phyloP scores from a whole-genome alignment of 2,113 vertebrate species.

The Lates calcarifer region DNA sequence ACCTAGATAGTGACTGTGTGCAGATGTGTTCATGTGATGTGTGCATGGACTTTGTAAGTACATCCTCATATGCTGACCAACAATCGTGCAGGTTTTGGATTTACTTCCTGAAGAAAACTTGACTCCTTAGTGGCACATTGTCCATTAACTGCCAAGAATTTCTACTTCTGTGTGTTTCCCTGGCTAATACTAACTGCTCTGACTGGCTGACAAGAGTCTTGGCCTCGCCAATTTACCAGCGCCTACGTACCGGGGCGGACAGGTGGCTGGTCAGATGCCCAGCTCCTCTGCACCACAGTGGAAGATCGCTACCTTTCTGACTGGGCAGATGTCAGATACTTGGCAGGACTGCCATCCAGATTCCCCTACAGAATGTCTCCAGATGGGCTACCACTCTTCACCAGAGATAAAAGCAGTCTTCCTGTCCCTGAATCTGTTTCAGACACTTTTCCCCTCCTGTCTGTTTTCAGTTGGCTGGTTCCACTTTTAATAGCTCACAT shows the following conservation, averaged over 20 bases:
- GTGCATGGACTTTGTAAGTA: conserved; percentile 28
- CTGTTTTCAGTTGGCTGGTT: conserved; percentile 52
- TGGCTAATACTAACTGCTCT: not conserved
- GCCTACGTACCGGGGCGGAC: conserved; percentile 24
- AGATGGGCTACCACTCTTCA: conserved; percentile 29
- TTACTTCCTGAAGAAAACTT: conserved; percentile 5
- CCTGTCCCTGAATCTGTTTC: conserved; percentile 23
- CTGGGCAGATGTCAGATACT: conserved; percentile 57
- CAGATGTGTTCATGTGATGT: conserved; percentile 37
- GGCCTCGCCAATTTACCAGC: conserved; percentile 38
- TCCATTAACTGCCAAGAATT: conserved; percentile 17
- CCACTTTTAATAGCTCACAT: conserved; percentile 56
- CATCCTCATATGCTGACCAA: not conserved
- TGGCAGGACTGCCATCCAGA: conserved; percentile 49
- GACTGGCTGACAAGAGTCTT: conserved; percentile 15
- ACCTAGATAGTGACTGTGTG: too few species aligned
- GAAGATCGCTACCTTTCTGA: conserved; percentile 35
- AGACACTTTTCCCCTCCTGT: conserved; percentile 25
- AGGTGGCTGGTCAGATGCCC: conserved; percentile 58
- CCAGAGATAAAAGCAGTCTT: conserved; percentile 34
- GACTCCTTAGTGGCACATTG: conserved; percentile 7
- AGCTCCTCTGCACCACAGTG: conserved; percentile 39
- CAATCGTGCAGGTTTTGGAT: conserved; percentile 3
- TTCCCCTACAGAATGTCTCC: conserved; percentile 33
- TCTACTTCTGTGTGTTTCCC: conserved; percentile 3